These are phyloP conservation scores for Halictus ligatus DNA, from an alignment of 2,888 invertebrate species.

Conservation along the genomic window DNA sequence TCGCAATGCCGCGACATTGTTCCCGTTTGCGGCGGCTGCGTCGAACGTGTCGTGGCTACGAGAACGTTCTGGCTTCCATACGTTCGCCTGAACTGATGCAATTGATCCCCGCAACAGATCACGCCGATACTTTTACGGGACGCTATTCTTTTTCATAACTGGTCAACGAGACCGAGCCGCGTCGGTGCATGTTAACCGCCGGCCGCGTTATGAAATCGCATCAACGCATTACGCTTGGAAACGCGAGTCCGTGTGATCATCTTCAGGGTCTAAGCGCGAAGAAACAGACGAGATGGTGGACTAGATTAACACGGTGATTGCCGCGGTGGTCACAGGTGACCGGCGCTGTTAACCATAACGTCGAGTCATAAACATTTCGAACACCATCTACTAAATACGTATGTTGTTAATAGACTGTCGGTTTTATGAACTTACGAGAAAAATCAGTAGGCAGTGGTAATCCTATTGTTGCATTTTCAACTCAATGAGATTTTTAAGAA, in stretches of 20 bases:
- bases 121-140: neutral
- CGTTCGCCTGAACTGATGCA: neutral
- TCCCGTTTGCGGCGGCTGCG: constrained; percentile 63
- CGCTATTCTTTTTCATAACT: neutral
- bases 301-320: neutral
- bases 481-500: no score
- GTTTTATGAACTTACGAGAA: neutral
- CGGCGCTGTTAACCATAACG: neutral
- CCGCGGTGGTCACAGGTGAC: neutral
- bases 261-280: neutral
- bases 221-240: neutral
- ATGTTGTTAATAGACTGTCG: neutral
- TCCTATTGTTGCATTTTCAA: no score
- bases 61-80: constrained; percentile 22
- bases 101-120: neutral
- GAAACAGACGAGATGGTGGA: neutral
- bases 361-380: neutral
- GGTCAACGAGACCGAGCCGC: neutral
- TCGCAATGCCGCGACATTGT: constrained; percentile 67
- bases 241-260: neutral
- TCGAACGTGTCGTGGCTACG: constrained; percentile 64
- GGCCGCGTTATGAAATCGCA: neutral
- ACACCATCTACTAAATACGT: no score
- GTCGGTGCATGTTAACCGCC: neutral
- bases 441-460: no score